These are phyloP conservation scores for Corythaeola cristata DNA, from an alignment of 2,113 vertebrate species.

Conservation along the genomic window DNA sequence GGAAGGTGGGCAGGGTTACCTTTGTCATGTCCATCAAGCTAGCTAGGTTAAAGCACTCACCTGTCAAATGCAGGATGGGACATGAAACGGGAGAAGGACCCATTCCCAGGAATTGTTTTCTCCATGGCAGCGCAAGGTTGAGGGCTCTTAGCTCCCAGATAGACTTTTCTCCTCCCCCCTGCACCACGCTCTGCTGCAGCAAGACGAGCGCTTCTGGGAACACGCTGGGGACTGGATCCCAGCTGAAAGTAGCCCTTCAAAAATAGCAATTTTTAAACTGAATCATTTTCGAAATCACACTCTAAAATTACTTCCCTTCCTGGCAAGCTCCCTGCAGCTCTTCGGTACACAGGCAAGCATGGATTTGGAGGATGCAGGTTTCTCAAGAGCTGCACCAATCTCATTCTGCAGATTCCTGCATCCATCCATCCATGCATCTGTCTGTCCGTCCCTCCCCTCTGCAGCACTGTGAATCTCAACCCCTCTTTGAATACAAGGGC, in stretches of 20 bases:
- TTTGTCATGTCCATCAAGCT: neutral
- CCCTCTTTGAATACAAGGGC: neutral
- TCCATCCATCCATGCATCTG: neutral
- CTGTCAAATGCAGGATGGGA: neutral
- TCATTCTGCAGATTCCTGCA: neutral
- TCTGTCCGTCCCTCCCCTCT: neutral
- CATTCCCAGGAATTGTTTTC: neutral
- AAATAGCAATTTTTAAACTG: slow-evolving; percentile 61
- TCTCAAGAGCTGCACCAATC: neutral
- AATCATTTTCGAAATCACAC: slow-evolving; percentile 59
- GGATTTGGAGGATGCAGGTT: neutral
- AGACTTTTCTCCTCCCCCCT: neutral
- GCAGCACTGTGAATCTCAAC: neutral
- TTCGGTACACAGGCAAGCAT: neutral
- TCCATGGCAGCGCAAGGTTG: neutral
- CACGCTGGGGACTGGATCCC: slow-evolving; percentile 31
- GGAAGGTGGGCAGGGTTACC: neutral
- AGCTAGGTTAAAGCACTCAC: neutral
- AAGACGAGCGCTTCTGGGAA: slow-evolving; percentile 20
- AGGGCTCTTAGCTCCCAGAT: neutral
- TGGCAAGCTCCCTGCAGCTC: slow-evolving; percentile 55
- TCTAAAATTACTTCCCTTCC: slow-evolving; percentile 61
- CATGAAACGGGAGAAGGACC: neutral
- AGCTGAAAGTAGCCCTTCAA: slow-evolving; percentile 67
- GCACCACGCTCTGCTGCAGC: neutral